These are phyloP conservation scores for Carollia perspicillata DNA, from an alignment of 2,113 vertebrate species.

Conservation along the genomic window DNA sequence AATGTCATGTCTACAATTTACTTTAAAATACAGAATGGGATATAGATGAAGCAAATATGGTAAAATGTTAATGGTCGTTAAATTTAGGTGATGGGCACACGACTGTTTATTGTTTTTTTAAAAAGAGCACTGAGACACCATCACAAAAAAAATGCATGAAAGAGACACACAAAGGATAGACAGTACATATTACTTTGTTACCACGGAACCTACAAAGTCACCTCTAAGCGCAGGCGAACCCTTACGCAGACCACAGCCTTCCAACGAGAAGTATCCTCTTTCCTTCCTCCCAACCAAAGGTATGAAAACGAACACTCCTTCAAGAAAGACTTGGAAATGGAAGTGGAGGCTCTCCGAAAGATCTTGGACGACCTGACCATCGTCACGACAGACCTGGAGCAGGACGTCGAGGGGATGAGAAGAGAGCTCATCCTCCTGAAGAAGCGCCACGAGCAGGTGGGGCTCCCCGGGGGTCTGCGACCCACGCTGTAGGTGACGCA, in stretches of 20 bases:
- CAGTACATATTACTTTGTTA: background rate
- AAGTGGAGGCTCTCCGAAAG: slow-evolving; percentile 83
- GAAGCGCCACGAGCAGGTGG: slow-evolving; percentile 85
- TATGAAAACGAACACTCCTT: slow-evolving; percentile 83
- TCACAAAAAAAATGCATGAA: background rate
- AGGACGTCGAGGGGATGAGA: slow-evolving; percentile 85
- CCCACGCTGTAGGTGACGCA: background rate
- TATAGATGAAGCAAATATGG: background rate
- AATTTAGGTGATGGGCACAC: background rate
- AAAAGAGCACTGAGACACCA: background rate
- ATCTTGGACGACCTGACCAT: slow-evolving; percentile 85
- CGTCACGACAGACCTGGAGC: slow-evolving; percentile 84
- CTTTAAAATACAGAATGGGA: background rate
- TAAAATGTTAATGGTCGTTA: background rate
- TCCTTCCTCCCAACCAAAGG: slow-evolving; percentile 68
- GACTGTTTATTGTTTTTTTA: background rate
- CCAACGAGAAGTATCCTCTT: background rate
- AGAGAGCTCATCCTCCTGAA: slow-evolving; percentile 87
- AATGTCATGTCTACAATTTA: background rate
- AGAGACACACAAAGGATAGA: background rate
- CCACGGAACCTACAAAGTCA: background rate
- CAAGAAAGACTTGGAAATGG: slow-evolving; percentile 82
- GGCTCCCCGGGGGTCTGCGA: too few species aligned
- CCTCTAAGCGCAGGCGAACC: background rate
- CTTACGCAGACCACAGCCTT: background rate